Conservation (phyloP, 2,888 invertebrate genomes). For the Linnaemya tessellans region DNA sequence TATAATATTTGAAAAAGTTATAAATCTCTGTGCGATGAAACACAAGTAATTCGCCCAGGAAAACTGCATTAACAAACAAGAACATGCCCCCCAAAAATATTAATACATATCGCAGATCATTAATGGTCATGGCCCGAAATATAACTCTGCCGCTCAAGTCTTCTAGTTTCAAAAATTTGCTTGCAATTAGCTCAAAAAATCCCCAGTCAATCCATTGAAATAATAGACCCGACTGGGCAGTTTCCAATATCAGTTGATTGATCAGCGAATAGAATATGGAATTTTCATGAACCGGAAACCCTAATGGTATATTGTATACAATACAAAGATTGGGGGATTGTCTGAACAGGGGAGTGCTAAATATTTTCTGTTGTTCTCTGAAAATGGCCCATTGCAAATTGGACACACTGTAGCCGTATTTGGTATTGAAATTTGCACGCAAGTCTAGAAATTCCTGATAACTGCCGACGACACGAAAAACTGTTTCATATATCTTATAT, state of each 20-base stretch:
- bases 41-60: slow-evolving; percentile 72
- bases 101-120: slow-evolving; percentile 77
- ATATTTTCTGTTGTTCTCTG: slow-evolving; percentile 78
- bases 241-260: slow-evolving; percentile 75
- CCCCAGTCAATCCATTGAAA: slow-evolving; percentile 74
- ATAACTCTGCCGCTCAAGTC: slow-evolving; percentile 75
- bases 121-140: slow-evolving; percentile 76
- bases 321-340: slow-evolving; percentile 77
- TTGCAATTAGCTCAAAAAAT: slow-evolving; percentile 76
- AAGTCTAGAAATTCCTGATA: slow-evolving; percentile 74
- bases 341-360: slow-evolving; percentile 77
- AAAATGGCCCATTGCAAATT: slow-evolving; percentile 77
- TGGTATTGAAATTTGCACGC: slow-evolving; percentile 76
- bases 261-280: slow-evolving; percentile 76
- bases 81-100: slow-evolving; percentile 75
- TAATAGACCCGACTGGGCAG: slow-evolving; percentile 74
- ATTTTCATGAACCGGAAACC: slow-evolving; percentile 79
- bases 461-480: slow-evolving; percentile 75
- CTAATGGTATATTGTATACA: slow-evolving; percentile 76
- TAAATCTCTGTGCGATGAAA: slow-evolving; percentile 38
- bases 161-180: slow-evolving; percentile 73
- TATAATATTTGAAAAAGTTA: background rate
- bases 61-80: slow-evolving; percentile 71
- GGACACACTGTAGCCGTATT: slow-evolving; percentile 77
- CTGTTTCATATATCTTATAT: slow-evolving; percentile 74